Percentiles rank a stretch among this genome's conserved stretches.
These are phyloP conservation scores for Pogona vitticeps DNA, from an alignment of 2,113 vertebrate species.

Conservation along the genomic window DNA sequence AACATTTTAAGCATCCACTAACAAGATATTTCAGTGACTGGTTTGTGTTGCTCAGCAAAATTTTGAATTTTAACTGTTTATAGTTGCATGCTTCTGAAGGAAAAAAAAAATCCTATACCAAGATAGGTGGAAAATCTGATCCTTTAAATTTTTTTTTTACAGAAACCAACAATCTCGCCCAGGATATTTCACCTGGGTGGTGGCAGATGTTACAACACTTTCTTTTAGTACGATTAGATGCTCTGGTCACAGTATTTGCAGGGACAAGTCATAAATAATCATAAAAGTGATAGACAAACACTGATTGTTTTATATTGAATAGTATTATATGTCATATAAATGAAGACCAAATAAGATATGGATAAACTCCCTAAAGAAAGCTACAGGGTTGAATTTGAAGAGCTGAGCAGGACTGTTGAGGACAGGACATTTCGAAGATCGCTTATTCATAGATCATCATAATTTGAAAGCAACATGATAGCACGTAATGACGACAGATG, in stretches of 20 bases:
- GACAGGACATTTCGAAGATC: no score
- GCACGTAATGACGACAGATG: no score
- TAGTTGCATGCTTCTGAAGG: not conserved
- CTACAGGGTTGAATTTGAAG: no score
- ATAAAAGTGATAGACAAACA: conserved; percentile 23
- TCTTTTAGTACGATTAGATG: conserved; percentile 1
- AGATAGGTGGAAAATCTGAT: no score
- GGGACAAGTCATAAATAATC: conserved; percentile 33
- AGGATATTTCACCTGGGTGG: conserved; percentile 27
- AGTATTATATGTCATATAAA: conserved; percentile 24
- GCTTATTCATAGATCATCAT: no score
- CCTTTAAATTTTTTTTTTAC: no score
- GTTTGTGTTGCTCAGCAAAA: not conserved
- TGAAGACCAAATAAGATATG: no score
- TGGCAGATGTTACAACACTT: conserved; percentile 26
- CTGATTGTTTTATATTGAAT: conserved; percentile 28
- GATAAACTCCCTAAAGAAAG: no score
- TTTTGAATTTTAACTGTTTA: conserved; percentile 55
- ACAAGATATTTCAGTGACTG: not conserved
- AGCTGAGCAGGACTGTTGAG: no score
- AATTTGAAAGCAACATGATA: no score
- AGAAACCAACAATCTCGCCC: not conserved
- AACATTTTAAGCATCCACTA: not conserved
- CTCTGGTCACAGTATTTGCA: conserved; percentile 29
- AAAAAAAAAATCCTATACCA: no score